A percentile compares a stretch with the other conserved stretches of the same genome.
Evolutionary conservation across 2,888 invertebrate species (phyloP).

Genomic region (Aromia moschata): DNA sequence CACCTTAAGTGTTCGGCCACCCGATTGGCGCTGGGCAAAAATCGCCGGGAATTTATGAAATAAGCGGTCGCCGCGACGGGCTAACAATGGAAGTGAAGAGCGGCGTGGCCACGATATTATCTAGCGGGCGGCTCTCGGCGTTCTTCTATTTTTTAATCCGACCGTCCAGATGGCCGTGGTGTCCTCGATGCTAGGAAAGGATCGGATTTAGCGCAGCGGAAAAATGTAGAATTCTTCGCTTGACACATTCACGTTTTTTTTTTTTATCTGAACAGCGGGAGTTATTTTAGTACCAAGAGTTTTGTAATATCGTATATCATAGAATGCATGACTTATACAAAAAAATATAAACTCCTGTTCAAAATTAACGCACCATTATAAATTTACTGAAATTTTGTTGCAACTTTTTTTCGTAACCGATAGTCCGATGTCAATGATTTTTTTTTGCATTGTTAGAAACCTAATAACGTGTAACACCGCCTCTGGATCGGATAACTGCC

Average conservation of each 20-base stretch:
- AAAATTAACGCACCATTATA: too few relatives aligned
- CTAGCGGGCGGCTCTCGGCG: constrained; percentile 1
- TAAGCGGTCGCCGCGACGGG: constrained; percentile 7
- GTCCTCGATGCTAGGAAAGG: neutral
- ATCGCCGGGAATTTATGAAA: constrained; percentile 19
- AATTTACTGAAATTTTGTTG: too few relatives aligned
- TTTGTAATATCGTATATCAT: too few relatives aligned
- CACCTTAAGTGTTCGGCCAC: constrained; percentile 14
- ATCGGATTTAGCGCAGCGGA: constrained; percentile 7
- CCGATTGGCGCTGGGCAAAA: constrained; percentile 3
- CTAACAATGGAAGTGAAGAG: constrained; percentile 6
- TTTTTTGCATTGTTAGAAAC: too few relatives aligned
- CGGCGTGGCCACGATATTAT: constrained; percentile 11
- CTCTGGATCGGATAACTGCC: too few relatives aligned
- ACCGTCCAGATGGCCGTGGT: neutral
- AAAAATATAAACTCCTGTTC: too few relatives aligned
- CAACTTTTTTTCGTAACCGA: too few relatives aligned
- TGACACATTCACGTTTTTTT: neutral
- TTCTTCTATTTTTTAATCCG: neutral
- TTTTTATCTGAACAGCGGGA: too few relatives aligned
- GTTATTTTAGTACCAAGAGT: too few relatives aligned
- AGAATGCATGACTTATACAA: too few relatives aligned
- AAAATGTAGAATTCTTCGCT: neutral
- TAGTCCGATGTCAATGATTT: too few relatives aligned
- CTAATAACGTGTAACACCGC: too few relatives aligned